Percentiles rank a stretch among this genome's conserved stretches.
Conservation (phyloP, 2,797 vertebrate genomes). For the Leuciscus waleckii region DNA sequence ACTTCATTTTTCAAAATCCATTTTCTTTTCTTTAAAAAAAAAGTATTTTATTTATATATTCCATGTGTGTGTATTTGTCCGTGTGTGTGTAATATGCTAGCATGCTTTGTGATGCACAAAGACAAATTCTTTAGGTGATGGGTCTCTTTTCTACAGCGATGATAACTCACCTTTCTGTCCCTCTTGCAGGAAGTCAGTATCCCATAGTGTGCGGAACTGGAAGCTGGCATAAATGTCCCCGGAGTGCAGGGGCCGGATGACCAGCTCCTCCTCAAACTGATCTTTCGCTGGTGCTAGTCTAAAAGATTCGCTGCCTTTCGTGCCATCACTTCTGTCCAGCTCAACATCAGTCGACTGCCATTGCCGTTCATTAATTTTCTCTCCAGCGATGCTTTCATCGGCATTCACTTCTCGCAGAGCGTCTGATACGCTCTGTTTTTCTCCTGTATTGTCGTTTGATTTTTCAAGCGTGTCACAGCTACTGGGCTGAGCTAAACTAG, state of each 20-base stretch:
- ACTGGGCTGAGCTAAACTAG: conserved; percentile 8
- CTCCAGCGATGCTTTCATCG: conserved; percentile 1
- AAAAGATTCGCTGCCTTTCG: background rate
- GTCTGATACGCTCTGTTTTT: background rate
- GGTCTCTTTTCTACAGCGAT: background rate
- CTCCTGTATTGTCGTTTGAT: background rate
- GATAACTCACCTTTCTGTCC: conserved; percentile 79
- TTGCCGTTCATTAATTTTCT: conserved; percentile 50
- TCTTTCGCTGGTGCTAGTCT: conserved; percentile 69
- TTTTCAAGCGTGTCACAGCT: conserved; percentile 22
- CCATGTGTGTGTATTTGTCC: background rate
- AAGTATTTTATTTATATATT: background rate
- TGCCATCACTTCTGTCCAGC: background rate
- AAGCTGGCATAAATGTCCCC: conserved; percentile 93
- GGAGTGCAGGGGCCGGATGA: conserved; percentile 87
- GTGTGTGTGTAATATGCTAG: background rate
- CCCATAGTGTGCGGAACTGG: conserved; percentile 92
- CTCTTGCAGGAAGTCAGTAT: conserved; percentile 79
- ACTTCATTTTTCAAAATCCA: background rate
- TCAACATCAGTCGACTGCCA: conserved; percentile 67
- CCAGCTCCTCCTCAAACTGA: conserved; percentile 87
- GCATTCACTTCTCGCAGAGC: background rate
- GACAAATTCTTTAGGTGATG: too few relatives aligned
- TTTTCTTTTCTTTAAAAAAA: too few relatives aligned
- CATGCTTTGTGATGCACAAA: background rate